phyloP scores from a whole-genome alignment of 2,113 vertebrate species.

The Macroglossus sobrinus region DNA sequence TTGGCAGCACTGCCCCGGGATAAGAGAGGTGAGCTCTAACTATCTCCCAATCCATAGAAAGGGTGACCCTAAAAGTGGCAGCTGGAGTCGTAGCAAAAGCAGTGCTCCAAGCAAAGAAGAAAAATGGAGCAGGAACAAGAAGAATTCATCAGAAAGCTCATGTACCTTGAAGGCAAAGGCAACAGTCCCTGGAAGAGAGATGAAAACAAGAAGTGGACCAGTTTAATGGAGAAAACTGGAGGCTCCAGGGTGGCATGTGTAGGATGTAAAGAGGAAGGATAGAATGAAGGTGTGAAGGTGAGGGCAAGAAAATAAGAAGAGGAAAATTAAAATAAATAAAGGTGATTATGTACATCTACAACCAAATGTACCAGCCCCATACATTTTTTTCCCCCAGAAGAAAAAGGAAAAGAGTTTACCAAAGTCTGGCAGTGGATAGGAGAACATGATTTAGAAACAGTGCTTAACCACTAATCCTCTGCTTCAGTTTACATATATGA shows the following conservation, averaged over 20 bases:
- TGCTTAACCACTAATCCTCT: background rate
- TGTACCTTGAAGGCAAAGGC: rapidly evolving
- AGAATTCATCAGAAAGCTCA: background rate
- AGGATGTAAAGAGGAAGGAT: rapidly evolving
- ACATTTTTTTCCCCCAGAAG: background rate
- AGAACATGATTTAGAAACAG: background rate
- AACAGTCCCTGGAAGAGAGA: background rate
- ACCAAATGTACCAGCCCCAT: background rate
- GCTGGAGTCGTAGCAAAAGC: background rate
- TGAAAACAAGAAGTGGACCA: background rate
- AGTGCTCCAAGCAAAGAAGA: background rate
- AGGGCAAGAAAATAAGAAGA: too few relatives aligned
- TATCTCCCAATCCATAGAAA: background rate
- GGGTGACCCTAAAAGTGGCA: background rate
- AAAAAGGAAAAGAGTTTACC: background rate
- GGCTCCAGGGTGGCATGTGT: rapidly evolving
- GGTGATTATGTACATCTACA: background rate
- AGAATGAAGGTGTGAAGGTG: too few relatives aligned
- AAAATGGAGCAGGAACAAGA: background rate
- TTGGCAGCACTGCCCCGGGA: background rate
- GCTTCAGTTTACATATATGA: background rate
- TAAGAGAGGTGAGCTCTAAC: background rate
- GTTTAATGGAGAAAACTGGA: rapidly evolving
- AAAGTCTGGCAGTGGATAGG: background rate
- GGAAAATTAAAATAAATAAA: background rate